phyloP scores from a whole-genome alignment of 1,140 invertebrate species.

The Potamilus streckersoni region DNA sequence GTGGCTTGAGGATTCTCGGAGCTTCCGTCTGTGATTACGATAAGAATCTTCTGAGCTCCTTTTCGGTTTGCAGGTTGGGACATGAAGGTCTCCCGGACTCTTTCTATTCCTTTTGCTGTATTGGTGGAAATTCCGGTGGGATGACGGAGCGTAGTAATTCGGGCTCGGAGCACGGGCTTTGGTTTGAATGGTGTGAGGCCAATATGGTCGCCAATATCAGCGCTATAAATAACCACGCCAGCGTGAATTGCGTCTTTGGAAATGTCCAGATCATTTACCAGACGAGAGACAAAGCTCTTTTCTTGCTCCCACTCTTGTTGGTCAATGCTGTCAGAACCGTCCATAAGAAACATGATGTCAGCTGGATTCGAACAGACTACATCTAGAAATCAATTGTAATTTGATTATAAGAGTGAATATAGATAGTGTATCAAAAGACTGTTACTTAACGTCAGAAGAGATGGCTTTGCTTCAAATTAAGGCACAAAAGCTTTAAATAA shows the following conservation, averaged over 20 bases:
- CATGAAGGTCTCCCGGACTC: constrained; percentile 40
- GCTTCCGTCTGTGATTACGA: constrained; percentile 59
- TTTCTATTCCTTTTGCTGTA: constrained; percentile 47
- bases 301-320: constrained; percentile 48
- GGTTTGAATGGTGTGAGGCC: constrained; percentile 41
- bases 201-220: constrained; percentile 44
- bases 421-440: no score
- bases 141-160: constrained; percentile 41
- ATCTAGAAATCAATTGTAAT: neutral
- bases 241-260: constrained; percentile 48
- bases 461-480: no score
- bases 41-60: constrained; percentile 44
- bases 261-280: constrained; percentile 50
- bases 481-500: no score
- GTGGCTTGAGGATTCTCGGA: constrained; percentile 49
- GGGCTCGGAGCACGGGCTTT: constrained; percentile 37
- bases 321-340: constrained; percentile 54
- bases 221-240: constrained; percentile 55
- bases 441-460: no score
- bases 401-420: no score
- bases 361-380: constrained; percentile 35
- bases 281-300: constrained; percentile 48
- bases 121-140: constrained; percentile 49
- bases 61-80: constrained; percentile 21
- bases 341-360: constrained; percentile 53